Base-by-base conservation (phyloP, 2,113 vertebrate species). In the Leptobrachium ailaonicum region DNA sequence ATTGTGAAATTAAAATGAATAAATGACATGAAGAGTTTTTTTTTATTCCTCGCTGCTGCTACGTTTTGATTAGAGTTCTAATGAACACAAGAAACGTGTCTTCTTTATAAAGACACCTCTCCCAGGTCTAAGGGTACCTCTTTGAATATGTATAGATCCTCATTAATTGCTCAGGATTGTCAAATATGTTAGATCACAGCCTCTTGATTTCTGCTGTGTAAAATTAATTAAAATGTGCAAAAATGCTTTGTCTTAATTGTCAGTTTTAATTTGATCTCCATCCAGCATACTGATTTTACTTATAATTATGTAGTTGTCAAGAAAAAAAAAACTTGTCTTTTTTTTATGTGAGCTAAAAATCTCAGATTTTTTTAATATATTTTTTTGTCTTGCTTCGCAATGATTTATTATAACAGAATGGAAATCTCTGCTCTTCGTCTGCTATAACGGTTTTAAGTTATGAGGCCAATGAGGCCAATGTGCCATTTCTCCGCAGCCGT, bases 181-280 rank as follows among this genome's bases (percentile, higher is more conserved):
- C 8, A 47, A 42, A 77, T 60, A 60, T 67, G 78, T 67, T 80
- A 68, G 71, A 80, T 80, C 42, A 20, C 50, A 40, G 20, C 41
- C 50, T 67, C 50, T 80, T 74, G 71, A 74, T 68, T 73, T 80
- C 71, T 74, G 64, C 63, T 6, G 50, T 74, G 58, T n/a, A 82
- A 14, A 62, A 83, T 83, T 84, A 84, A 63, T 84, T 85, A 85
- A 85, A 82, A 83, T 63, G 50, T 73, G 76, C 13, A 82, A 74
- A 78, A 78, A 73, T 63, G 40, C 72, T 71, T 71, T 79, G 60
- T 66, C 60, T 83, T 73, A 11, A 72, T 82, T 85, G 66, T 73
- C 67, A 41, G 8, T 60, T 73, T 83, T 45, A 2, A 10, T 69
- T 79, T 83, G 76, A 32, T 84, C 70, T 83, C 81, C 83, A 68